Evolutionary conservation across 2,888 invertebrate species (phyloP).

Genomic region (Trachelus troglodyta): DNA sequence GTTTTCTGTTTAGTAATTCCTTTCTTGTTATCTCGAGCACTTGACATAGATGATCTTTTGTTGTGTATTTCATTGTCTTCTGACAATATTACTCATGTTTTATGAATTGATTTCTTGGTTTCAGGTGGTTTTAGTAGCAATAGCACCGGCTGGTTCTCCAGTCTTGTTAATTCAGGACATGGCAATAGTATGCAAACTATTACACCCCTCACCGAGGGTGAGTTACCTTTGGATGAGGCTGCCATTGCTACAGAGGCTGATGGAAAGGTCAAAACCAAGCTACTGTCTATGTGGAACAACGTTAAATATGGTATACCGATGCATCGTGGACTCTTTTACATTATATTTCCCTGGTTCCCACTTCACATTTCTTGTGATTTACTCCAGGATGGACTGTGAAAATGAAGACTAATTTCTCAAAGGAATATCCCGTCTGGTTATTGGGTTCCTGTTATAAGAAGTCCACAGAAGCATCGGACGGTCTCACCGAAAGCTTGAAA

Average conservation of each 20-base stretch:
- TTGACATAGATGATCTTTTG: background rate
- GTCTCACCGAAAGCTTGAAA: slow-evolving; percentile 54
- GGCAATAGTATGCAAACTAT: slow-evolving; percentile 46
- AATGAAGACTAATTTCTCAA: slow-evolving; percentile 80
- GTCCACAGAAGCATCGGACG: slow-evolving; percentile 58
- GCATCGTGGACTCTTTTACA: slow-evolving; percentile 13
- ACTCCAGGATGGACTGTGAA: slow-evolving; percentile 79
- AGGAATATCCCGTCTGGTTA: slow-evolving; percentile 89
- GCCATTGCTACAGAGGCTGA: slow-evolving; percentile 70
- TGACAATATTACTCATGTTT: background rate
- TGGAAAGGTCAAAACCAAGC: slow-evolving; percentile 83
- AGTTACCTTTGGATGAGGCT: slow-evolving; percentile 47
- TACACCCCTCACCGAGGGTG: slow-evolving; percentile 35
- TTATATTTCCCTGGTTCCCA: background rate
- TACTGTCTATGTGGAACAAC: slow-evolving; percentile 92
- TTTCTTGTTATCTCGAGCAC: background rate
- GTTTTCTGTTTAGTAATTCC: background rate
- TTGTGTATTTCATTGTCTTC: background rate
- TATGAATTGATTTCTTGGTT: background rate
- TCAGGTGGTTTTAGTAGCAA: slow-evolving; percentile 33
- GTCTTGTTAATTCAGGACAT: slow-evolving; percentile 48
- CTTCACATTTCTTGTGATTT: slow-evolving; percentile 12
- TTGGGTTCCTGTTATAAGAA: slow-evolving; percentile 86
- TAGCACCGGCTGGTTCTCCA: slow-evolving; percentile 40
- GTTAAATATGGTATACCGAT: slow-evolving; percentile 80